These are phyloP conservation scores for Capra hircus DNA, from an alignment of 2,113 vertebrate genomes.

Conservation along the genomic window DNA sequence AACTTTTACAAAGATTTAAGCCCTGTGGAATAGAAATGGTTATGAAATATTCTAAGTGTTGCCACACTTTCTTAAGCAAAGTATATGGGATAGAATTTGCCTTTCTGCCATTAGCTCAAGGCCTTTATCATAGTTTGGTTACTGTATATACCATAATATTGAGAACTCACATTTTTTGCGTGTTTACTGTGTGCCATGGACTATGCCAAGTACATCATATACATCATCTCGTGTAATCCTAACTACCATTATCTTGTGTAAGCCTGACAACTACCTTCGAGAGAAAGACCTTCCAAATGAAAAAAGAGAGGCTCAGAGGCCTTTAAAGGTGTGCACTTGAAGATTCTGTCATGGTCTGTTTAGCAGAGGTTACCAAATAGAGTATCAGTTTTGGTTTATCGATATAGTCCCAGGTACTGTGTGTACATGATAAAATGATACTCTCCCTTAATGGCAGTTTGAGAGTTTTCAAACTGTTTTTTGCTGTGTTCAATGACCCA, in stretches of 20 bases:
- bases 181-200: neutral
- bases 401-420: neutral
- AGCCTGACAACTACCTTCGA: neutral
- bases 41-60: neutral
- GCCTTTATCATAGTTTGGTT: neutral
- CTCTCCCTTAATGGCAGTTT: neutral
- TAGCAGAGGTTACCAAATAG: neutral
- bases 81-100: neutral
- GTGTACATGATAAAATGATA: neutral
- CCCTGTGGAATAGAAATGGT: neutral
- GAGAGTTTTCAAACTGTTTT: neutral
- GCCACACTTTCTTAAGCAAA: neutral
- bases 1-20: slow-evolving; percentile 32
- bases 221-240: neutral
- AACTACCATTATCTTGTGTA: neutral
- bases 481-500: neutral
- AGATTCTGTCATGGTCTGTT: neutral
- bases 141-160: neutral
- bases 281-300: neutral
- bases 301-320: neutral
- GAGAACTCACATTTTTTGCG: neutral
- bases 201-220: neutral
- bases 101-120: neutral
- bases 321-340: neutral
- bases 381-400: neutral